Conservation (phyloP, 2,888 invertebrate species). For the Eristalis intricaria region DNA sequence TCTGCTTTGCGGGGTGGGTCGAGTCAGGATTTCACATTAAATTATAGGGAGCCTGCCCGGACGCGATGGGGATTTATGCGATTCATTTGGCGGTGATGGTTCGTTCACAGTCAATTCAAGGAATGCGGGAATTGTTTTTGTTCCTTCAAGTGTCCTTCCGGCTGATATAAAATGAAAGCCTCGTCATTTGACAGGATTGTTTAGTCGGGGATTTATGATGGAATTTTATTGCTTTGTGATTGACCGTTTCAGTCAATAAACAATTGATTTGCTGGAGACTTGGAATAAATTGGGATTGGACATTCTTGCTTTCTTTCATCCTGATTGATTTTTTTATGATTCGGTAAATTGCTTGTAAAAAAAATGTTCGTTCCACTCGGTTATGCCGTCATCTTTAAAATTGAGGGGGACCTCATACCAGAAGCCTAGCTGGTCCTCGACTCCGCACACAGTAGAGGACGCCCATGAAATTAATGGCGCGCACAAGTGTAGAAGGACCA, state of each 20-base stretch:
- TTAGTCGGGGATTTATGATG: neutral
- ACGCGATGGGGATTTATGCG: conserved; percentile 9
- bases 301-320: neutral
- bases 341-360: neutral
- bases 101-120: neutral
- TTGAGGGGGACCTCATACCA: too few relatives aligned
- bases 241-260: neutral
- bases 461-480: too few relatives aligned
- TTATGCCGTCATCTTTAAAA: too few relatives aligned
- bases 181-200: neutral
- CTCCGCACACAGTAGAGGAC: too few relatives aligned
- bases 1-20: neutral
- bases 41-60: neutral
- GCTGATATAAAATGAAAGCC: neutral
- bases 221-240: conserved; percentile 13
- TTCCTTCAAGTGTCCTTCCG: neutral
- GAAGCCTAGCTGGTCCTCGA: too few relatives aligned
- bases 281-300: neutral
- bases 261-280: neutral
- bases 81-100: neutral
- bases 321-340: neutral
- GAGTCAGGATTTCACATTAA: neutral
- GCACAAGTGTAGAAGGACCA: too few relatives aligned
- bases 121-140: neutral
- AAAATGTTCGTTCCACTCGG: neutral